Conservation (phyloP, 92 coral and sea anemone genomes). For the Isaurus tuberculatus region DNA sequence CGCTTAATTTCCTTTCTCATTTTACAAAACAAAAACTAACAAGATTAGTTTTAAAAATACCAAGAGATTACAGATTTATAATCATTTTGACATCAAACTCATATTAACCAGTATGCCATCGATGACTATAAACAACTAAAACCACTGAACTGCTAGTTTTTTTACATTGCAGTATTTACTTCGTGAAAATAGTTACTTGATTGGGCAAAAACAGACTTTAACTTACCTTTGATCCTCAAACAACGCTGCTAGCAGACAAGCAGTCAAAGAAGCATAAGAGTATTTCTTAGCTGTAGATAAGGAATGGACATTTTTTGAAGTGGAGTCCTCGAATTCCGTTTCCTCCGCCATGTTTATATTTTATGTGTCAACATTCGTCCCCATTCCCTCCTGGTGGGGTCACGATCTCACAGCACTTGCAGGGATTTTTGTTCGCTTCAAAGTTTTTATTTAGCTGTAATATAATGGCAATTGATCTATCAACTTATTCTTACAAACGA, state of each 20-base stretch:
- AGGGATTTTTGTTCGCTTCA: too few relatives aligned
- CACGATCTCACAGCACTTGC: background rate
- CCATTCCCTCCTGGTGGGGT: slow-evolving; percentile 6
- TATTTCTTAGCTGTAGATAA: slow-evolving; percentile 29
- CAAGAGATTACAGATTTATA: background rate
- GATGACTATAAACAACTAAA: background rate
- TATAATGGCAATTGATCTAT: too few relatives aligned
- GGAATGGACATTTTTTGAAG: background rate
- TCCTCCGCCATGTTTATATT: slow-evolving; percentile 33
- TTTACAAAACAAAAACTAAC: too few relatives aligned
- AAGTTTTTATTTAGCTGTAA: too few relatives aligned
- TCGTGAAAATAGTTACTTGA: background rate
- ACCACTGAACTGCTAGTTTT: background rate
- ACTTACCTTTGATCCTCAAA: slow-evolving; percentile 42
- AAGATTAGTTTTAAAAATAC: background rate
- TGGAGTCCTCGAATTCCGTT: background rate
- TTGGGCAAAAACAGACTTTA: background rate
- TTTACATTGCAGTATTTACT: too few relatives aligned
- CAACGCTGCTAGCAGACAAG: slow-evolving; percentile 28
- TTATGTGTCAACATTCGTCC: slow-evolving; percentile 11
- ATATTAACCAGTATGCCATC: background rate
- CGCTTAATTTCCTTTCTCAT: too few relatives aligned
- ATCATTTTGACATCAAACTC: background rate
- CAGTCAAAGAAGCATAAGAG: slow-evolving; percentile 39
- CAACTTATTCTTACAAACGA: too few relatives aligned